Base-by-base conservation (phyloP, 2,888 invertebrate genomes). In the Cremastinae sp. region DNA sequence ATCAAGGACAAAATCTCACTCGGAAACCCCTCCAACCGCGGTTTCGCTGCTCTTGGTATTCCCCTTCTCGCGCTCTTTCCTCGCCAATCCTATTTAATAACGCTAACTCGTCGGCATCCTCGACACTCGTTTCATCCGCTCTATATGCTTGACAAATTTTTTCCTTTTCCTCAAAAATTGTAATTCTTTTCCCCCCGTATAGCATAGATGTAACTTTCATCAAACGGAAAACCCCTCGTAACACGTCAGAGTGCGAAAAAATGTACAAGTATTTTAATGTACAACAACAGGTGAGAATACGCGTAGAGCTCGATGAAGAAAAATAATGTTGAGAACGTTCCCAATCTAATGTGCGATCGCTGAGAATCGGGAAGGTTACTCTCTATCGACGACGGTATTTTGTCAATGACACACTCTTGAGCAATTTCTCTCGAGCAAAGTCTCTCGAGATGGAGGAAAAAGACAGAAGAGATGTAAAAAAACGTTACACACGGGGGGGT, bases 1-100 rank as follows among this genome's bases (percentile, higher is more conserved):
- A 83, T 80, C 88, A 88, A 88, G 88, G 88, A 87, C 88, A 75
- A 79, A 78, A 83, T 79, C 70, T 65, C 80, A 79, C 79, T 37
- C 65, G 62, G 64, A 20, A 59, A 59, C 77, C 79, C 79, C 79
- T 75, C 77, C 79, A 78, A 68, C 37, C 35, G n/a, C 16, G 59
- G 59, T 74, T 70, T 73, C 47, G 28, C 65, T 61, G 28, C 65
- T 61, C 56, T 39, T 35, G 71, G 20, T 43, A 22, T 56, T 47
- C 55, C 61, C 65, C 43, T 16, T 35, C 55, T 35, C 53, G 14
- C 14, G 12, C 14, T n/a, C 53, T 51, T 58, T 68, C 10, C 69
- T 53, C 58, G 51, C 49, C 14, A 18, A 55, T 18, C 35, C 14
- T 43, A 28, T 59, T 69, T 61, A 49, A 7, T 45, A n/a, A n/a